Base-by-base conservation (phyloP, 1,140 invertebrate genomes). In the Meloidogyne chitwoodi region DNA sequence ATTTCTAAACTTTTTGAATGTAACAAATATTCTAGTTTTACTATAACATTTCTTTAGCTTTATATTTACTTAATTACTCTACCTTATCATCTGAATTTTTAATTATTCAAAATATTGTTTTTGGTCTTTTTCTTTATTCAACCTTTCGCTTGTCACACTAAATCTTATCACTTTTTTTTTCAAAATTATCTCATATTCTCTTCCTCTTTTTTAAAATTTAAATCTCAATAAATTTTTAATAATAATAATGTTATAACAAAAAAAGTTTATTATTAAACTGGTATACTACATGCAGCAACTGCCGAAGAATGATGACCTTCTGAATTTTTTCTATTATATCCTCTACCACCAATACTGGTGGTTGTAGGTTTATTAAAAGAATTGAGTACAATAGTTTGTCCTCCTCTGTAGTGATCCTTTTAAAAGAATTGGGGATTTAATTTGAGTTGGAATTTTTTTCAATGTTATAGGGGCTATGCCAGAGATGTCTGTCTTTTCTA, bases 341-440 rank as follows among this genome's bases (percentile, higher is more conserved):
- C 68, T 70, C 41, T 73, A 26, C 61, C 29, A 63, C n/a, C 16
- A 70, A 8, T 56, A 22, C n/a, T 56, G 5, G 48, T 56, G 48
- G 48, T n/a, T n/a, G 48, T 70, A 44, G 68, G 68, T 26, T 26
- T 34, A 14, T 62, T 48, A 61, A 85, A 78, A 2, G 82, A 81
- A 63, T 84, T 84, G 74, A 84, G 76, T 29, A 84, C 83, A 38
- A 84, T 84, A 1, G 83, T 82, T 65, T 86, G 79, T 5, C 66
- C 68, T 14, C 77, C 67, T 64, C 76, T 56, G 31, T 61, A 61
- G 16, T 38, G 48, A 8, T 56, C 48, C 48, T 56, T 16, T 48
- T 56, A 56, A 48, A 38, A 38, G 34, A 6, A 1, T 48, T 48
- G 4, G 19, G 4, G 14, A 16, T 19, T 48, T 19, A 48, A 19